These are phyloP conservation scores for Rhyacophila brunnea DNA, from an alignment of 1,140 invertebrate species.

Conservation along the genomic window DNA sequence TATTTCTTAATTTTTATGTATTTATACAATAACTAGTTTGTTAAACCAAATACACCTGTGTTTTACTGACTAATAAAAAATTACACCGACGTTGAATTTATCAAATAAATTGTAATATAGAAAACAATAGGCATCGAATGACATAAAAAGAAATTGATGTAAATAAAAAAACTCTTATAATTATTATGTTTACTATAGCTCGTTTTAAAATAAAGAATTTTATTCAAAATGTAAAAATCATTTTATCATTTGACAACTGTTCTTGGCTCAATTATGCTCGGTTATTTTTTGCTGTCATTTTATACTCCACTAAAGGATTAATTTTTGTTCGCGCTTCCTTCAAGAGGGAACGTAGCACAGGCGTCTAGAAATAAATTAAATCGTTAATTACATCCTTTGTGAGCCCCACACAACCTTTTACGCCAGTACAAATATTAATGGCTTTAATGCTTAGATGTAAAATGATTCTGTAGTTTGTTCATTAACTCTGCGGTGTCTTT, in stretches of 20 bases:
- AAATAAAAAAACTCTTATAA: too few relatives aligned
- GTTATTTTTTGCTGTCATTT: conserved; percentile 25
- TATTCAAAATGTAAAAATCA: not conserved
- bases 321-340: conserved; percentile 25
- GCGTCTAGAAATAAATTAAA: conserved; percentile 35
- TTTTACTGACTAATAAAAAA: too few relatives aligned
- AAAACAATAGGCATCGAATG: too few relatives aligned
- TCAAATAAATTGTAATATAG: too few relatives aligned
- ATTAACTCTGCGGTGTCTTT: conserved; percentile 20
- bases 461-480: conserved; percentile 24
- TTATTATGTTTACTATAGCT: too few relatives aligned
- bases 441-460: conserved; percentile 17
- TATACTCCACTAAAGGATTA: conserved; percentile 28
- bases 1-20: too few relatives aligned
- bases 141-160: too few relatives aligned
- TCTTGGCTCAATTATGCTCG: conserved; percentile 22
- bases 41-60: too few relatives aligned
- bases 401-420: conserved; percentile 17
- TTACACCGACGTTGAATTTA: too few relatives aligned
- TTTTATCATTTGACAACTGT: conserved; percentile 20
- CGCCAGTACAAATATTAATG: conserved; percentile 23
- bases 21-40: too few relatives aligned
- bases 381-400: conserved; percentile 36
- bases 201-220: too few relatives aligned
- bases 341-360: conserved; percentile 15